Evolutionary conservation across 2,797 vertebrate species (phyloP), one percentile per base, ranked within the genome.

Genomic region (Podarcis lilfordi): DNA sequence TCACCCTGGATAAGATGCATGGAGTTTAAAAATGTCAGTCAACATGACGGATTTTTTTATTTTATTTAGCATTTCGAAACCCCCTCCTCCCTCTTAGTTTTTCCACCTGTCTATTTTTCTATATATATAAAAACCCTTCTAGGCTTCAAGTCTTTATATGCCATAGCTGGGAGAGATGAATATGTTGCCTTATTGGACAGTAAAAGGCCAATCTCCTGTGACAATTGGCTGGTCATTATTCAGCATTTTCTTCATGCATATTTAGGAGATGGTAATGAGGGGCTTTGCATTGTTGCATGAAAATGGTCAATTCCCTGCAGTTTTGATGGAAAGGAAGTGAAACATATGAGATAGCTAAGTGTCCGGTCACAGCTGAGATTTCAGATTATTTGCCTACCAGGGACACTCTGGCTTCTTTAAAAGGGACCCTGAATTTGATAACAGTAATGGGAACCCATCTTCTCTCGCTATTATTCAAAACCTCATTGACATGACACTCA

Each of bases 191-290:
- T 98, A 98, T 99, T 98, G 98, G 98, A 98, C 97, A 97, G 98
- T 96, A 98, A 98, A 98, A 98, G 98, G 98, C 98, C 98, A 98
- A 97, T 98, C 98, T 98, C 98, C 96, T 96, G 98, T 98, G 98
- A 98, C 97, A 98, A 97, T 97, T 97, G 97, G 97, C 97, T 96
- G 97, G 97, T 96, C 98, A 98, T 97, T 98, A 98, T 98, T 97
- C 97, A 97, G 97, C 97, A 96, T 97, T 98, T 98, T 98, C 98
- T 98, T 99, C 98, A 98, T 99, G 98, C 98, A 99, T 99, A 99
- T 99, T 99, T 99, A 99, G 98, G 95, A 96, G 98, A 99, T 99
- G 99, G 97, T 99, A 99, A 99, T 99, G 97, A 99, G 98, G 35
- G 84, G 96, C 98, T 98, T 98, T 99, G 98, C 98, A 99, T 99